phyloP scores from a whole-genome alignment of 2,113 vertebrate genomes.

The Dicaeum eximium region DNA sequence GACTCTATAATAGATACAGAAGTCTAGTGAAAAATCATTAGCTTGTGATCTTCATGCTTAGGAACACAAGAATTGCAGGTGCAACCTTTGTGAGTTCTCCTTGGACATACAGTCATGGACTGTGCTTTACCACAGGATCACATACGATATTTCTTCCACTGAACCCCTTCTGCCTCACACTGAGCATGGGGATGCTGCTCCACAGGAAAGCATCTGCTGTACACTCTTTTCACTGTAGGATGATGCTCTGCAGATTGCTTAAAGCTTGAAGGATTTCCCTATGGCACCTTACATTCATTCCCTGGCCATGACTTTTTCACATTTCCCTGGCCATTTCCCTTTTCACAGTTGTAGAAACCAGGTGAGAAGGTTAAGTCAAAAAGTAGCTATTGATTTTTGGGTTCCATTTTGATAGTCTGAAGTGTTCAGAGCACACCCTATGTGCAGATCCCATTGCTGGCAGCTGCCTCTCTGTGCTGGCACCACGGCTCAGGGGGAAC shows the following conservation, averaged over 20 bases:
- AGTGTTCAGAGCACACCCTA: background rate
- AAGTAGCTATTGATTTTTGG: background rate
- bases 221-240: background rate
- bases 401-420: background rate
- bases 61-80: background rate
- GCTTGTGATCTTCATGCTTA: background rate
- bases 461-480: background rate
- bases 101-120: background rate
- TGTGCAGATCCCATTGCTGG: background rate
- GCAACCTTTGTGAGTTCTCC: background rate
- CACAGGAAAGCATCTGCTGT: background rate
- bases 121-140: background rate
- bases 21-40: background rate
- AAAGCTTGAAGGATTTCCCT: background rate
- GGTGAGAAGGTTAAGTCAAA: background rate
- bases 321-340: background rate
- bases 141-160: background rate
- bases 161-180: background rate
- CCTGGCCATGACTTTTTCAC: background rate
- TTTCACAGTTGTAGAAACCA: background rate
- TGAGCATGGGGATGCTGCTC: background rate
- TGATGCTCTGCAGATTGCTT: background rate
- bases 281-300: background rate
- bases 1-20: background rate
- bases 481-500: fast-evolving